Percentiles rank a stretch among this genome's conserved stretches.
These are phyloP conservation scores for Leucosticte australis DNA, from an alignment of 2,113 vertebrate species.

Conservation along the genomic window DNA sequence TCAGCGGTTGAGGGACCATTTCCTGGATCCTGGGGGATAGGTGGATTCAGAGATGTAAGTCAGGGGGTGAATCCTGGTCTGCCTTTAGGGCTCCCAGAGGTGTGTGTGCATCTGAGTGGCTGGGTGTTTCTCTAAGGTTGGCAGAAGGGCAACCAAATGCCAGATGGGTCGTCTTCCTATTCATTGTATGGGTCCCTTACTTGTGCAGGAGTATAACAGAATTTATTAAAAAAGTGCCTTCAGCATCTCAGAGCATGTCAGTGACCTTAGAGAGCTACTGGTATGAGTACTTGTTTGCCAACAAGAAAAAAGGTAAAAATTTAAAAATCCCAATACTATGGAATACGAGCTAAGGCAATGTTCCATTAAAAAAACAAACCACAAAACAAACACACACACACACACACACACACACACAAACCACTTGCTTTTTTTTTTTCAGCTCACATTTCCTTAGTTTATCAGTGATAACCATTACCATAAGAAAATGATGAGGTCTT, in stretches of 20 bases:
- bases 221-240: background rate
- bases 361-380: background rate
- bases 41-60: background rate
- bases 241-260: background rate
- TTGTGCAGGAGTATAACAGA: background rate
- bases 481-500: background rate
- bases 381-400: background rate
- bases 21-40: background rate
- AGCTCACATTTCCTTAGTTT: background rate
- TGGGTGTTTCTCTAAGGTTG: background rate
- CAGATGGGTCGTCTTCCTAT: background rate
- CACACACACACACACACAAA: background rate
- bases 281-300: background rate
- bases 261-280: background rate
- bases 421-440: background rate
- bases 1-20: background rate
- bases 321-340: background rate
- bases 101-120: background rate
- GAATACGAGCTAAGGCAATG: background rate
- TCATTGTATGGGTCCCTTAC: background rate
- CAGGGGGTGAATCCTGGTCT: background rate
- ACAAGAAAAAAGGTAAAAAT: background rate
- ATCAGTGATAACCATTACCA: background rate
- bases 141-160: background rate
- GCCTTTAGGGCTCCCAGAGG: background rate